phyloP scores from a whole-genome alignment of 2,113 vertebrate genomes.

The Cheirogaleus medius region DNA sequence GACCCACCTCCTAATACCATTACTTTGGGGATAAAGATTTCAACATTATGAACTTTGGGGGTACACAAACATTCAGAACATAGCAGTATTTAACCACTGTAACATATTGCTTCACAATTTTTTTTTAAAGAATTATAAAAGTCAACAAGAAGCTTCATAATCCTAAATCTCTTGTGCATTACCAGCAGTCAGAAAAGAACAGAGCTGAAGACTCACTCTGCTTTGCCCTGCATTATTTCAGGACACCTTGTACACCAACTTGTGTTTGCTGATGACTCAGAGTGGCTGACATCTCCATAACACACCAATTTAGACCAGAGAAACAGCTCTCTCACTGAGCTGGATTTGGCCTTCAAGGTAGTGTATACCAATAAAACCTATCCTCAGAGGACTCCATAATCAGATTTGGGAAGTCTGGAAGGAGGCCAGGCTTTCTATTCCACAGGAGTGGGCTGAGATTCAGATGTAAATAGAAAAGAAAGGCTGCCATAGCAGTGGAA shows the following conservation, averaged over 20 bases:
- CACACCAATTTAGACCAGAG: constrained; percentile 50
- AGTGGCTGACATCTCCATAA: background rate
- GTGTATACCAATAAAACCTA: constrained; percentile 30
- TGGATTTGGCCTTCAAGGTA: constrained; percentile 37
- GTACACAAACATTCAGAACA: background rate
- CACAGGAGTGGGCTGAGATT: background rate
- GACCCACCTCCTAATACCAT: background rate
- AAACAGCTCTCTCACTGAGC: constrained; percentile 1
- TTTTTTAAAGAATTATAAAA: constrained; percentile 31
- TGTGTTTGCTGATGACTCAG: constrained; percentile 57
- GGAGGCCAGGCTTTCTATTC: constrained; percentile 11
- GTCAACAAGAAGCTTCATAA: background rate
- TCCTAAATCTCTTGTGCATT: background rate
- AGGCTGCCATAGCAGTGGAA: constrained; percentile 18
- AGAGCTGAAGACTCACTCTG: background rate
- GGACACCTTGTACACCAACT: background rate
- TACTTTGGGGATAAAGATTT: background rate
- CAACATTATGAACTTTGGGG: background rate
- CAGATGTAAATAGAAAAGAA: constrained; percentile 54
- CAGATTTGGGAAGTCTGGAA: constrained; percentile 37
- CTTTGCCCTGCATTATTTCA: constrained; percentile 3
- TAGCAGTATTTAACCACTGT: background rate
- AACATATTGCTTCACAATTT: background rate
- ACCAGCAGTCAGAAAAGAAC: background rate
- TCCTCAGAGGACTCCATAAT: constrained; percentile 38